A percentile compares a stretch with the other conserved stretches of the same genome.
Conservation (phyloP, 2,113 vertebrate species). For the Heptranchias perlo region DNA sequence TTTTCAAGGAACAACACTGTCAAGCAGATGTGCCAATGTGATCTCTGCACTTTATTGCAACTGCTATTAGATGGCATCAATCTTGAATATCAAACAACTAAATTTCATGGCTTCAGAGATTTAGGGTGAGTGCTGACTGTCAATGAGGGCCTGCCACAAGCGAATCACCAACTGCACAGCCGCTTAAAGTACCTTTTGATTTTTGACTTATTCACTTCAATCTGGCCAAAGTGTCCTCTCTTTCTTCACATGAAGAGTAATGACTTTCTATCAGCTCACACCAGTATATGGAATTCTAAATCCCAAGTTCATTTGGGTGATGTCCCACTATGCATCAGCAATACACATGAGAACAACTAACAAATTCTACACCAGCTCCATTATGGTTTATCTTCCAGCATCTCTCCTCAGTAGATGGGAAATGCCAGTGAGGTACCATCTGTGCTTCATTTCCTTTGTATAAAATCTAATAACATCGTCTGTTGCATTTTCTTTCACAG, state of each 20-base stretch:
- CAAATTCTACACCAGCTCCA: background rate
- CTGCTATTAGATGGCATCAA: background rate
- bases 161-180: background rate
- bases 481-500: background rate
- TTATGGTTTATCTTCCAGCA: background rate
- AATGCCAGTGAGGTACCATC: background rate
- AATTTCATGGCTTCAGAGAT: background rate
- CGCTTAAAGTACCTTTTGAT: background rate
- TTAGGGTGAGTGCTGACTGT: background rate
- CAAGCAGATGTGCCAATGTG: background rate
- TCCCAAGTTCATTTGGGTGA: background rate
- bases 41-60: slow-evolving; percentile 22
- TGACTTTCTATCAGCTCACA: background rate
- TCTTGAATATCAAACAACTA: background rate
- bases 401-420: background rate
- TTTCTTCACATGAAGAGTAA: background rate
- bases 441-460: background rate
- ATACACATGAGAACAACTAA: background rate
- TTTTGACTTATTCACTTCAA: background rate
- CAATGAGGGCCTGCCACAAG: background rate
- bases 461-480: background rate
- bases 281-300: background rate
- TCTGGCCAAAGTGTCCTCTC: background rate
- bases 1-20: background rate
- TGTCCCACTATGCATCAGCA: background rate